These are phyloP conservation scores for Thymelicus lineola DNA, from an alignment of 2,888 invertebrate genomes.

Conservation along the genomic window DNA sequence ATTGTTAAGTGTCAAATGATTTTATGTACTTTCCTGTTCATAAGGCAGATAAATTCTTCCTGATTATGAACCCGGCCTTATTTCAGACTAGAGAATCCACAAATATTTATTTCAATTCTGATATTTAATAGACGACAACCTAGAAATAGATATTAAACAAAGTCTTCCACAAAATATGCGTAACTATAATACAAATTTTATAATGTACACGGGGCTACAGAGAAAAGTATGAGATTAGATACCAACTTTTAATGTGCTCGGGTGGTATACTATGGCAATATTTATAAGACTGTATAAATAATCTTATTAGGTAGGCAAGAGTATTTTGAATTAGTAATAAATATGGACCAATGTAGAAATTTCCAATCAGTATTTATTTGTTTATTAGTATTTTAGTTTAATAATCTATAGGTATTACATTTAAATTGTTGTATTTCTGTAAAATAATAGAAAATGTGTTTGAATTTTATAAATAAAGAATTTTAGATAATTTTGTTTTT, in stretches of 20 bases:
- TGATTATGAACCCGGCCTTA: too few relatives aligned
- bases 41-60: too few relatives aligned
- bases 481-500: not conserved
- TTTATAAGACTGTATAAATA: slow-evolving; percentile 14
- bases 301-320: not conserved
- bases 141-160: not conserved
- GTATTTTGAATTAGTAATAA: slow-evolving; percentile 8
- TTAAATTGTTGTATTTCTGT: slow-evolving; percentile 34
- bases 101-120: too few relatives aligned
- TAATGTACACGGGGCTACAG: not conserved
- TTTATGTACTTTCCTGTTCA: too few relatives aligned
- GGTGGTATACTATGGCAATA: slow-evolving; percentile 2
- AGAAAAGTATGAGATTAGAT: slow-evolving; percentile 9
- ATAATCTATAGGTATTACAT: slow-evolving; percentile 25
- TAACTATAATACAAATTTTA: not conserved
- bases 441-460: slow-evolving; percentile 19
- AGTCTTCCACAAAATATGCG: slow-evolving; percentile 1
- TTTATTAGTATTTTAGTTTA: slow-evolving; percentile 35
- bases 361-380: slow-evolving; percentile 43
- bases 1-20: too few relatives aligned
- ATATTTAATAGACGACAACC: too few relatives aligned
- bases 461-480: slow-evolving; percentile 16
- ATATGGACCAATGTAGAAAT: slow-evolving; percentile 36
- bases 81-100: too few relatives aligned
- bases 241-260: not conserved